Base-by-base conservation (phyloP, 1,140 invertebrate species). In the Drosophila triauraria region DNA sequence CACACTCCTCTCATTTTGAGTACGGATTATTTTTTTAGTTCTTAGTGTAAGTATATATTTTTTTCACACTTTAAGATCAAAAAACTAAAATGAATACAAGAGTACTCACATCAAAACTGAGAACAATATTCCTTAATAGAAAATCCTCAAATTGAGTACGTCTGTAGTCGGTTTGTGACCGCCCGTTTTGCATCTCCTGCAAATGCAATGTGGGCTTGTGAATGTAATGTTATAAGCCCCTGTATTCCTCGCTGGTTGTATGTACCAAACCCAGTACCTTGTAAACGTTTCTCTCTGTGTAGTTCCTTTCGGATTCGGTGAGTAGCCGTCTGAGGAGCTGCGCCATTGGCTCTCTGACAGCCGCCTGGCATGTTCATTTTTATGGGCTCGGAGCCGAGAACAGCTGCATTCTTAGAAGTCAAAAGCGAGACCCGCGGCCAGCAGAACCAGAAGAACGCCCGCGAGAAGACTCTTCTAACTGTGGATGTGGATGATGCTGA, bases 341-440 rank as follows among this genome's bases (percentile, higher is more conserved):
- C 53, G 80, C 61, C 80, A 78, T 83, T 70, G 80, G 75, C 80
- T 78, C 78, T 78, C 75, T 87, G 84, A 87, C 84, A 87, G 84
- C 78, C 69, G 77, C 84, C 58, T 84, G 84, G 80, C 84, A 81
- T 90, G 69, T 87, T 80, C 84, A 81, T 78, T 90, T 87, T 81
- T 87, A 87, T 84, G 84, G 62, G 59, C 75, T 57, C 58, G 60
- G n/a, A 60, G 35, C 27, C 38, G 38, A 40, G 53, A 72, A 60
- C 69, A 58, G 78, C 32, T 88, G 85, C 85, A 87, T 87, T 87
- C 84, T 87, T 78, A 75, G 84, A 87, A 87, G 83, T 62, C 69
- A 72, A 72, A 72, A 42, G 69, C 78, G 60, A 61, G 48, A 50
- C 70, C 53, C 35, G 62, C 74, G 48, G 53, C 53, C 20, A 20